phyloP scores from a whole-genome alignment of 1,140 invertebrate genomes.

The Calephelis virginiensis region DNA sequence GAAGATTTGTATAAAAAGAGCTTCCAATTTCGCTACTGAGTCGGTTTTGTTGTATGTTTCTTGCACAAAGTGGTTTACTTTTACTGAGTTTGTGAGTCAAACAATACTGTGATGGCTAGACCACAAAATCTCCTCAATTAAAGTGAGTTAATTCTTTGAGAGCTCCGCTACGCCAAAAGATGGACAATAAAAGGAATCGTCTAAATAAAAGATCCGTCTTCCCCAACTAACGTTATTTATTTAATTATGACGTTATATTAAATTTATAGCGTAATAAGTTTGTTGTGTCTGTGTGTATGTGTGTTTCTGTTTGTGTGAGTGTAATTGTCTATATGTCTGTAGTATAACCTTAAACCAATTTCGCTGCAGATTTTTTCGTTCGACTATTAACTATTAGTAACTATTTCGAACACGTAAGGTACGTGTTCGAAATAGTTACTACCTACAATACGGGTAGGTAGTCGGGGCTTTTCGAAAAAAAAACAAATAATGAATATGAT shows the following conservation, averaged over 20 bases:
- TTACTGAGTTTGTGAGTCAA: conserved; percentile 16
- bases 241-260: background rate
- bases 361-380: too few relatives aligned
- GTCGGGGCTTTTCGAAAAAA: too few relatives aligned
- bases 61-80: conserved; percentile 19
- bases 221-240: conserved; percentile 5
- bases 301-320: too few relatives aligned
- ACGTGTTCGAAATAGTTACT: too few relatives aligned
- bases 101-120: conserved; percentile 17
- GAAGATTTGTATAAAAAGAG: conserved; percentile 16
- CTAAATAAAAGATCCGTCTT: conserved; percentile 6
- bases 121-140: conserved; percentile 27
- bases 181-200: conserved; percentile 7
- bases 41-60: conserved; percentile 12
- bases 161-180: conserved; percentile 20
- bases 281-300: too few relatives aligned
- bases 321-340: too few relatives aligned
- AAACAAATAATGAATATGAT: too few relatives aligned
- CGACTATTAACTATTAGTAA: too few relatives aligned
- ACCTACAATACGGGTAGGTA: too few relatives aligned
- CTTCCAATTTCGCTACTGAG: conserved; percentile 12
- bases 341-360: too few relatives aligned
- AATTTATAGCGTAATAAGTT: too few relatives aligned
- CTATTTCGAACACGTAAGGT: too few relatives aligned
- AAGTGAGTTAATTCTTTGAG: conserved; percentile 24